Percentiles rank a stretch among this genome's conserved stretches.
Conservation (phyloP, 2,888 invertebrate species). For the Thereva unica region DNA sequence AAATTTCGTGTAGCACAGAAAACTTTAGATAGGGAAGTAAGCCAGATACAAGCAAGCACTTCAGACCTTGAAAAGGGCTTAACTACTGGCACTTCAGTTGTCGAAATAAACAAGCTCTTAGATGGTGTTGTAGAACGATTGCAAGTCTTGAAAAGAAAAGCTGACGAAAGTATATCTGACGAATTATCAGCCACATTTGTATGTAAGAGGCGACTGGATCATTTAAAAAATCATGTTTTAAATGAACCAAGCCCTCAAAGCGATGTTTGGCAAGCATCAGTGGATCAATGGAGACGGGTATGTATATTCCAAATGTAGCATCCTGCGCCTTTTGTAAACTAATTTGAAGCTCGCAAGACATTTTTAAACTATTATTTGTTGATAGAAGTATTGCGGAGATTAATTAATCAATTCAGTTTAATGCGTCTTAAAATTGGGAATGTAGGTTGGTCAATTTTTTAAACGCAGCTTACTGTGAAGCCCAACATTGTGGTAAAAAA, state of each 20-base stretch:
- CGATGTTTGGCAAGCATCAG: conserved; percentile 54
- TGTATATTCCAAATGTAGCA: conserved; percentile 37
- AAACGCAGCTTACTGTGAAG: too few relatives aligned
- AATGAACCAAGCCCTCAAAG: conserved; percentile 47
- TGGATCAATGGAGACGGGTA: conserved; percentile 56
- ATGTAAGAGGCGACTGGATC: conserved; percentile 90
- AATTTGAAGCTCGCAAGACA: too few relatives aligned
- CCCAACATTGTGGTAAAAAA: too few relatives aligned
- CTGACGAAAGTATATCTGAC: conserved; percentile 90
- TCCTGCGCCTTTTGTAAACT: too few relatives aligned
- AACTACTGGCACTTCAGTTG: conserved; percentile 49
- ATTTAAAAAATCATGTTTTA: conserved; percentile 66
- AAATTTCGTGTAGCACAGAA: conserved; percentile 95
- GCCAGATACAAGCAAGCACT: conserved; percentile 81
- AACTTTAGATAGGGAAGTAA: conserved; percentile 87
- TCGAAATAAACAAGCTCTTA: conserved; percentile 78
- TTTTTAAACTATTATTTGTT: too few relatives aligned
- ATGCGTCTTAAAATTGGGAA: not conserved
- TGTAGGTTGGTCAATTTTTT: too few relatives aligned
- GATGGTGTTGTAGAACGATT: conserved; percentile 90
- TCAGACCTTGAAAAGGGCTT: conserved; percentile 64
- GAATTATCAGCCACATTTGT: conserved; percentile 89
- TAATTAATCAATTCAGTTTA: not conserved
- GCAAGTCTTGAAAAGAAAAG: conserved; percentile 88
- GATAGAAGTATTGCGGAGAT: too few relatives aligned